These are phyloP conservation scores for Chelon labrosus DNA, from an alignment of 2,797 vertebrate species.

Conservation along the genomic window DNA sequence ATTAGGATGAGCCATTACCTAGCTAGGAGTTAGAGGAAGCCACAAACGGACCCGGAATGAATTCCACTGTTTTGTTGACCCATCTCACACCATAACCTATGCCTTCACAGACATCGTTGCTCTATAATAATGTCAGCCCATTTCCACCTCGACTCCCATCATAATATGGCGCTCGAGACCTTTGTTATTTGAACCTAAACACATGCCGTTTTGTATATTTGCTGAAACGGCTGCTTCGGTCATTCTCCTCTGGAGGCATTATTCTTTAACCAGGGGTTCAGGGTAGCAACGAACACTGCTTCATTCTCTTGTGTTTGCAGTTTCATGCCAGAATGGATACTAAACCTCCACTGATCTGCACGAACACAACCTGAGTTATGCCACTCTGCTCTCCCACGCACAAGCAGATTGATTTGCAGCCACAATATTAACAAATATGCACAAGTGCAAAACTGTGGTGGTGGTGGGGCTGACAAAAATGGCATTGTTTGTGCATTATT, in stretches of 20 bases:
- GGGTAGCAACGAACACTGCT: conserved; percentile 12
- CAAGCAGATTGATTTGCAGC: conserved; percentile 37
- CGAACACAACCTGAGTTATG: conserved; percentile 44
- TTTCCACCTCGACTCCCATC: background rate
- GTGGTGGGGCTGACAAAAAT: conserved; percentile 25
- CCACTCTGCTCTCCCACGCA: conserved; percentile 28
- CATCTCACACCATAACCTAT: background rate
- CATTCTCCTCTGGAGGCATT: background rate
- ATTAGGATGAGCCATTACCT: too few relatives aligned
- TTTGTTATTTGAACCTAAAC: background rate
- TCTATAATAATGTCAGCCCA: background rate
- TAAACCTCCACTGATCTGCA: conserved; percentile 46
- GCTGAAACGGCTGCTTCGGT: background rate
- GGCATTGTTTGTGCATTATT: conserved; percentile 17
- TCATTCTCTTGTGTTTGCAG: conserved; percentile 34
- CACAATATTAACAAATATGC: conserved; percentile 36
- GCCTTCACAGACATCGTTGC: background rate
- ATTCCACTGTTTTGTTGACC: background rate
- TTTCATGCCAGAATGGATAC: conserved; percentile 35
- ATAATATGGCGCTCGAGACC: background rate
- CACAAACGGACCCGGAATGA: background rate
- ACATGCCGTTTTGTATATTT: background rate
- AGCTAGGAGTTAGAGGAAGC: background rate
- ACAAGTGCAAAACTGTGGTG: conserved; percentile 23
- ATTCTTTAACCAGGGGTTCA: conserved; percentile 2